These are phyloP conservation scores for Drosophila willistoni DNA, from an alignment of 1,140 invertebrate species.

Conservation along the genomic window DNA sequence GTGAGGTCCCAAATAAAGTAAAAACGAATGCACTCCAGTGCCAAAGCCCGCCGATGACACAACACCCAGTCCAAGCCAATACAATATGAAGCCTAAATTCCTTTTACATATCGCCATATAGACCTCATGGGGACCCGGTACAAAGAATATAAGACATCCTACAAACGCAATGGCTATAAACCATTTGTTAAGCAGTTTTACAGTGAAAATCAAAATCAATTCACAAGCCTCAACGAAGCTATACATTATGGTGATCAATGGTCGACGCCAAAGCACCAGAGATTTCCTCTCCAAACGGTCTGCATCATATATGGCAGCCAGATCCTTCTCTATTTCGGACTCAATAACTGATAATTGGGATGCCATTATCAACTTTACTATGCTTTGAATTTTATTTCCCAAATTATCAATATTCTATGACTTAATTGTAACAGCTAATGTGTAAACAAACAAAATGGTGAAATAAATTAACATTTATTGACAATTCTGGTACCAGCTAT, in stretches of 20 bases:
- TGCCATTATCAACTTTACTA: not conserved
- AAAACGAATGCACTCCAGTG: slow-evolving; percentile 98
- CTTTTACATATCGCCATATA: slow-evolving; percentile 75
- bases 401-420: not conserved
- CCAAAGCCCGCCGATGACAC: slow-evolving; percentile 99
- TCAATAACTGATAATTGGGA: not conserved
- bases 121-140: slow-evolving; percentile 83
- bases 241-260: slow-evolving; percentile 92
- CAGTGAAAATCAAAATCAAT: slow-evolving; percentile 85
- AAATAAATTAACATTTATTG: no score
- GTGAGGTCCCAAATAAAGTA: slow-evolving; percentile 97
- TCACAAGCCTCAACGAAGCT: slow-evolving; percentile 89
- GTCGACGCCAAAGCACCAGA: slow-evolving; percentile 94
- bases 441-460: not conserved
- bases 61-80: slow-evolving; percentile 98
- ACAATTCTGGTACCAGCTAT: not conserved
- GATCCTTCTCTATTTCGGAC: not conserved
- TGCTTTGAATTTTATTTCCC: not conserved
- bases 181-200: slow-evolving; percentile 84
- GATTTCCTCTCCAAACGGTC: slow-evolving; percentile 84
- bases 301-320: not conserved
- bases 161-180: slow-evolving; percentile 68
- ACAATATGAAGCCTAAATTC: slow-evolving; percentile 89
- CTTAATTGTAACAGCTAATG: not conserved
- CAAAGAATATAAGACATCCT: slow-evolving; percentile 52